These are phyloP conservation scores for Eupithecia tripunctaria DNA, from an alignment of 2,888 invertebrate species.

Conservation along the genomic window DNA sequence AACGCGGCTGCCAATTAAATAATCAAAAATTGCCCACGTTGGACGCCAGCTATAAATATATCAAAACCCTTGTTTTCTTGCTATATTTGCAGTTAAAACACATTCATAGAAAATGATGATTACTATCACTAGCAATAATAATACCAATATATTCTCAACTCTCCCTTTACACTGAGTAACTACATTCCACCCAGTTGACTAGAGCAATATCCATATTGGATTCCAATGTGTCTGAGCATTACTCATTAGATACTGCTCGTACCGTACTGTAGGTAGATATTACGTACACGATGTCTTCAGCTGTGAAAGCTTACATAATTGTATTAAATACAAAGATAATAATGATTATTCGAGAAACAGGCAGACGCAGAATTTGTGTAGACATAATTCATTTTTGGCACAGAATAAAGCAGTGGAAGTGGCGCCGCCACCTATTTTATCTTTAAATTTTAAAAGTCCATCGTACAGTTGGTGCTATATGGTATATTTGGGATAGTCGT, in stretches of 20 bases:
- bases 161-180: neutral
- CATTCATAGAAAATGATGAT: neutral
- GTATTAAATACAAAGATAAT: neutral
- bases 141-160: neutral
- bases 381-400: too few species aligned
- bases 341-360: too few species aligned
- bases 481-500: too few species aligned
- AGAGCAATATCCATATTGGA: conserved; percentile 36
- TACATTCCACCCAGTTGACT: conserved; percentile 41
- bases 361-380: too few species aligned
- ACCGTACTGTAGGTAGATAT: neutral
- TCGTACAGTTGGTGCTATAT: too few species aligned
- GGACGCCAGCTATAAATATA: neutral
- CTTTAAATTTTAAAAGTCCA: too few species aligned
- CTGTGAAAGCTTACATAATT: neutral
- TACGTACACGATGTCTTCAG: neutral
- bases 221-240: conserved; percentile 26
- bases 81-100: neutral
- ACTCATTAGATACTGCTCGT: conserved; percentile 22
- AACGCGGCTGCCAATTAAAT: neutral
- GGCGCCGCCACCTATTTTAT: too few species aligned
- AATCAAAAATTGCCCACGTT: neutral
- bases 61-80: too few species aligned
- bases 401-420: too few species aligned
- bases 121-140: neutral